Conservation (phyloP, 2,888 invertebrate species). For the Ceramica pisi region DNA sequence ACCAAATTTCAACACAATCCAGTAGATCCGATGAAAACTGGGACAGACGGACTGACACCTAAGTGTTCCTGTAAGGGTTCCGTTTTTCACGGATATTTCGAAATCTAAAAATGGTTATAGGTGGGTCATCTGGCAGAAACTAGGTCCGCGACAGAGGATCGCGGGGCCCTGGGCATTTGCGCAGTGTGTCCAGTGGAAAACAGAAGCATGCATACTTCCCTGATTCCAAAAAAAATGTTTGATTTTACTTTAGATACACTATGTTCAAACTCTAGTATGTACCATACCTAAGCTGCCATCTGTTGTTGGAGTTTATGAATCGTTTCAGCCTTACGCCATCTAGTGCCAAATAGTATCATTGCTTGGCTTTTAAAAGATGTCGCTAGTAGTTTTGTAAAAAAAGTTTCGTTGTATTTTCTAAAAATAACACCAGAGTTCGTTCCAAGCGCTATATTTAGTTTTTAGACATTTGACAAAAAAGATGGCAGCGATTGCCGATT, state of each 20-base stretch:
- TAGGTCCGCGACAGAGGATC: too few relatives aligned
- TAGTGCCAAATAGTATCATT: constrained; percentile 44
- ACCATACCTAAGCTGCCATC: constrained; percentile 47
- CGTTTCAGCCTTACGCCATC: constrained; percentile 68
- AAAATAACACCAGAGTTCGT: constrained; percentile 91
- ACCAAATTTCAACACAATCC: too few relatives aligned
- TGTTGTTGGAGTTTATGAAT: constrained; percentile 5
- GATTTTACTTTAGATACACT: too few relatives aligned
- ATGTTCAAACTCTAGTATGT: not conserved
- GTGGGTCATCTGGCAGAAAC: too few relatives aligned
- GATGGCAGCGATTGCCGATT: constrained; percentile 90
- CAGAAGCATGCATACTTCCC: too few relatives aligned
- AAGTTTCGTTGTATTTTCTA: constrained; percentile 84
- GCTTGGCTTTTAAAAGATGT: constrained; percentile 73
- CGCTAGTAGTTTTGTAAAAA: constrained; percentile 69
- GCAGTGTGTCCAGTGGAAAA: too few relatives aligned
- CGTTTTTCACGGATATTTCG: too few relatives aligned
- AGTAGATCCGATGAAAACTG: too few relatives aligned
- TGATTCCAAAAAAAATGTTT: not conserved
- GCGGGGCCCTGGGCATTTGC: too few relatives aligned
- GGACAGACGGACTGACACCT: too few relatives aligned
- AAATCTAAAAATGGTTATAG: too few relatives aligned
- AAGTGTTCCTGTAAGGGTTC: too few relatives aligned
- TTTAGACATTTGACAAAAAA: constrained; percentile 91
- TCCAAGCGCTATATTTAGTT: constrained; percentile 90